These are phyloP conservation scores for Centropus unirufus DNA, from an alignment of 2,113 vertebrate species.

Conservation along the genomic window DNA sequence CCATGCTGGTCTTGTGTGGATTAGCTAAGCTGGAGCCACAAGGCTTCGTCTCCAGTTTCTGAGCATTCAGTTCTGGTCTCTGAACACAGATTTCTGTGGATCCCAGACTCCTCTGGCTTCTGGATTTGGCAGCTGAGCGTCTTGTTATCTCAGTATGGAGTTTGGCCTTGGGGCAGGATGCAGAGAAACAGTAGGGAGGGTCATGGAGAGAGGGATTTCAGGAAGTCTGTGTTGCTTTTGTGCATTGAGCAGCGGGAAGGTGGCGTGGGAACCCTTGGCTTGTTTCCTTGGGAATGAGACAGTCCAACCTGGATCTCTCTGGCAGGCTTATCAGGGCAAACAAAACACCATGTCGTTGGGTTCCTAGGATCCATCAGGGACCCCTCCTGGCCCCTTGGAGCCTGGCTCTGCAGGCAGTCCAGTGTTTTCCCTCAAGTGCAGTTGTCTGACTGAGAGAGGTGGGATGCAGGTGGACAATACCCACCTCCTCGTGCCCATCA, in stretches of 20 bases:
- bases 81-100: neutral
- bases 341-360: neutral
- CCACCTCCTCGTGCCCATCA: neutral
- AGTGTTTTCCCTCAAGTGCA: neutral
- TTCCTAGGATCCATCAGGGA: neutral
- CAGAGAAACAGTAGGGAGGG: neutral
- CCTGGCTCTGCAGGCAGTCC: neutral
- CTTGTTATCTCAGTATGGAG: neutral
- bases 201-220: slow-evolving; percentile 8
- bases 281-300: slow-evolving; percentile 33
- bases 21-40: neutral
- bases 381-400: neutral
- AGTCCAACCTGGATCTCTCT: neutral
- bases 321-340: neutral
- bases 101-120: neutral
- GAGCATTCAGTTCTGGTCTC: neutral
- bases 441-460: too few relatives aligned
- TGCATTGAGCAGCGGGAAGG: neutral
- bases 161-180: slow-evolving; percentile 22
- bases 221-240: slow-evolving; percentile 31
- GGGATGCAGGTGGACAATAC: rapidly evolving
- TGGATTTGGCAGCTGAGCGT: slow-evolving; percentile 12
- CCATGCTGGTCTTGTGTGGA: neutral
- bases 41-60: neutral
- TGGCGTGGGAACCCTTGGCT: slow-evolving; percentile 34